A percentile compares a stretch with the other conserved stretches of the same genome.
Evolutionary conservation across 2,797 vertebrate genomes (phyloP).

Genomic region (Anolis apletophallus): DNA sequence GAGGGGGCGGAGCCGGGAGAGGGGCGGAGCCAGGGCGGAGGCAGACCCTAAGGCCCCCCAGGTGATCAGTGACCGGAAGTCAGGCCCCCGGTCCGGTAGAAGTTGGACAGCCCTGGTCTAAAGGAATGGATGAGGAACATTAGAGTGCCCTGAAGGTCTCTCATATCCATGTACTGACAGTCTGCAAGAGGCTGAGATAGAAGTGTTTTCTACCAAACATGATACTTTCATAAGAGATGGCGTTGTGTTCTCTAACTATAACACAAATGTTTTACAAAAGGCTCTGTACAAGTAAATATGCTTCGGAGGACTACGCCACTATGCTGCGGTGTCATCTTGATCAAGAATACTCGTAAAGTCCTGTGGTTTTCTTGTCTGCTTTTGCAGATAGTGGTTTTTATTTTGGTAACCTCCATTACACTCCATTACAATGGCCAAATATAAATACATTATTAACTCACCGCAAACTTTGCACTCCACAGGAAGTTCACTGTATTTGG

Average conservation of each 20-base stretch:
- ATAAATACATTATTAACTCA: slow-evolving; percentile 73
- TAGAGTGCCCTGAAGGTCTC: neutral
- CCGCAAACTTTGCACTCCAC: slow-evolving; percentile 98
- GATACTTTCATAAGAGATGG: neutral
- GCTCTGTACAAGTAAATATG: neutral
- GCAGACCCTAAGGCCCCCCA: too few relatives aligned
- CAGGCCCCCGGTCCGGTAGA: too few relatives aligned
- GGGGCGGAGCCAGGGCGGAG: too few relatives aligned
- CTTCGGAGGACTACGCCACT: neutral
- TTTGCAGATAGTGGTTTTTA: neutral
- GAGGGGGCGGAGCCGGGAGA: too few relatives aligned
- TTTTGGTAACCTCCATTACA: neutral
- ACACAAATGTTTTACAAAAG: neutral
- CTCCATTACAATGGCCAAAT: neutral
- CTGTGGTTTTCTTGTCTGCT: neutral
- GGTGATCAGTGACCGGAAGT: too few relatives aligned
- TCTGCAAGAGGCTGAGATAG: neutral
- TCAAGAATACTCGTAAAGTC: neutral
- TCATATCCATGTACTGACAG: neutral
- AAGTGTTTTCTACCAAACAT: neutral
- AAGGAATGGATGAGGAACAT: neutral
- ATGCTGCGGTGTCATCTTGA: neutral
- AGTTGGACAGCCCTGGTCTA: too few relatives aligned
- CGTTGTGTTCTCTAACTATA: neutral
- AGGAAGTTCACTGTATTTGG: slow-evolving; percentile 95